Evolutionary conservation across 2,113 vertebrate genomes (phyloP), one percentile per base, ranked within the genome.

Genomic region (Chamaetylas fuelleborni): DNA sequence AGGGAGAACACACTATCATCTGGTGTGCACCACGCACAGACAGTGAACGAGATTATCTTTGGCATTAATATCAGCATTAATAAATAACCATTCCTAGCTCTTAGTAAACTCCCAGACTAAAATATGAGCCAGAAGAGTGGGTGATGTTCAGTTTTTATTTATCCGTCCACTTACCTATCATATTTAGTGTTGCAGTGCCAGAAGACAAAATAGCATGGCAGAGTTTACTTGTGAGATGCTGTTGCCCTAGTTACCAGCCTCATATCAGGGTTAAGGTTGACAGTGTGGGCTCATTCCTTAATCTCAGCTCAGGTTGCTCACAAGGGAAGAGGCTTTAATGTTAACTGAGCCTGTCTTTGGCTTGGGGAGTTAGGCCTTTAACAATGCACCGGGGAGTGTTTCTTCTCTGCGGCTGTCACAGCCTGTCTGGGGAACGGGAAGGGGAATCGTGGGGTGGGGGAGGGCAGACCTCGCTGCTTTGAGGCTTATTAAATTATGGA

Each of bases 191-290:
- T n/a, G 71, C 56, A 40, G 51, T 7, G 38, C 47, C 42, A 73
- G 70, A 88, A 82, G 84, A 90, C 90, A 77, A 62, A 77, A 70
- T 38, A 65, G 17, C 78, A 6, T 62, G 93, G 94, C 79, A 70
- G 5, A 26, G 87, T 91, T 87, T 91, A 83, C 95, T 82, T 92
- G 92, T 65, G 79, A 88, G 93, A 83, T 91, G 66, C 92, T 67
- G 93, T 96, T 96, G 94, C 88, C 96, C 93, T 97, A 95, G 95
- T 94, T 97, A 97, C 93, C 84, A 53, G 91, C 87, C 45, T 94
- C 91, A 42, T 79, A 69, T 96, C 94, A 70, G 93, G 93, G 94
- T 94, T 95, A 91, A 92, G 94, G 93, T 94, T 95, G 96, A 92
- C 93, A 95, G 71, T 88, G 87, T 90, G 94, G 91, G 90, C 87